Conservation (phyloP, 1,140 invertebrate species). For the Drosophila nasuta region DNA sequence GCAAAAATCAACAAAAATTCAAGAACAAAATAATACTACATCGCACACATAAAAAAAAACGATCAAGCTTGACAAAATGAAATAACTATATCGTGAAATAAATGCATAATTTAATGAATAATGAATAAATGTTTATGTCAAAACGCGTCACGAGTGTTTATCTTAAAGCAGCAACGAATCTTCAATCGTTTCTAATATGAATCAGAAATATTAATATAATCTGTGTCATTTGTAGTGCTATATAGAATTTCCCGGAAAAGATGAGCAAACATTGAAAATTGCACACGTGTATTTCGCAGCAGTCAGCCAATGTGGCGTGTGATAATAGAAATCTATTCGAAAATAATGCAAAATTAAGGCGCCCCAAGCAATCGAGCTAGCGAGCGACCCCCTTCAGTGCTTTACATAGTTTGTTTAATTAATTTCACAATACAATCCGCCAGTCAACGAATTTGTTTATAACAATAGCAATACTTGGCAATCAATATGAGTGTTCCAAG, state of each 20-base stretch:
- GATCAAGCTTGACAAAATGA: background rate
- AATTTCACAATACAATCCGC: constrained; percentile 68
- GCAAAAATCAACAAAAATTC: background rate
- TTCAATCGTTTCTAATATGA: constrained; percentile 6
- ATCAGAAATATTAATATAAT: constrained; percentile 21
- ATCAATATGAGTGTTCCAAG: constrained; percentile 78
- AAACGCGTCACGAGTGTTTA: constrained; percentile 1
- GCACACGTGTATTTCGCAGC: constrained; percentile 5
- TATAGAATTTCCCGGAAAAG: constrained; percentile 37
- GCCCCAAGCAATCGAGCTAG: constrained; percentile 20
- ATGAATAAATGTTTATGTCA: background rate
- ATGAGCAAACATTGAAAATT: constrained; percentile 53
- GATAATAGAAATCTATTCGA: constrained; percentile 47
- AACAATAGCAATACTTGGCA: constrained; percentile 63
- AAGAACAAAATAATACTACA: background rate
- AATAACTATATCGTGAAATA: background rate
- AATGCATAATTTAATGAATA: background rate
- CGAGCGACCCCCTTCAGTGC: constrained; percentile 41
- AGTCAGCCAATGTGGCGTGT: constrained; percentile 47
- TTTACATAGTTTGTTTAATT: constrained; percentile 69
- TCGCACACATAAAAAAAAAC: background rate
- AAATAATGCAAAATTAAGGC: constrained; percentile 67
- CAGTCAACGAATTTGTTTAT: constrained; percentile 48
- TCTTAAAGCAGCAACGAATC: background rate
- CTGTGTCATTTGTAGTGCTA: constrained; percentile 33